A percentile compares a stretch with the other conserved stretches of the same genome.
Evolutionary conservation across 2,888 invertebrate genomes (phyloP).

Genomic region (Drosophila diplacantha): DNA sequence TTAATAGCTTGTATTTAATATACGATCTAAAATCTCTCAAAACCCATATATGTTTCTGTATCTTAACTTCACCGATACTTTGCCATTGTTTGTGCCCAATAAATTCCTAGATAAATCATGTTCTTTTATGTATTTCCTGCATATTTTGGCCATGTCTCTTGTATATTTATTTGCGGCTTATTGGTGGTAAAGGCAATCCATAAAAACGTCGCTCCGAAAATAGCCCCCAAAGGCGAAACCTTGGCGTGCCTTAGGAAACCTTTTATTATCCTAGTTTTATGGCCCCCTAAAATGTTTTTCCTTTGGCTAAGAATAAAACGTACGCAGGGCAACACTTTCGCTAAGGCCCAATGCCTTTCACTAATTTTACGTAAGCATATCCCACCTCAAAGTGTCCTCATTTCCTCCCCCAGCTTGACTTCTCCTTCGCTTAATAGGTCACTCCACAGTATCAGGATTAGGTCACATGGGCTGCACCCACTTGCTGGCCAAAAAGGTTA

Average conservation of each 20-base stretch:
- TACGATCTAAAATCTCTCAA: no score
- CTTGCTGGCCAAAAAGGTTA: constrained; percentile 33
- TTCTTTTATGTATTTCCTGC: not conserved
- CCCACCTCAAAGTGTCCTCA: constrained; percentile 31
- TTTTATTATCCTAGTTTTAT: constrained; percentile 37
- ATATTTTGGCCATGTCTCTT: constrained; percentile 1
- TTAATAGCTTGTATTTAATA: no score
- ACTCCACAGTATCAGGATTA: constrained; percentile 33
- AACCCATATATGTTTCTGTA: not conserved
- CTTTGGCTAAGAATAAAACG: constrained; percentile 25
- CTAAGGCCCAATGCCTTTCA: constrained; percentile 2
- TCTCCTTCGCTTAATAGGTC: constrained; percentile 32
- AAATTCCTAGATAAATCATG: constrained; percentile 1
- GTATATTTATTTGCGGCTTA: constrained; percentile 5
- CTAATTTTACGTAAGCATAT: constrained; percentile 30
- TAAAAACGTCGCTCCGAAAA: constrained; percentile 14
- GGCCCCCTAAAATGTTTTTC: constrained; percentile 20
- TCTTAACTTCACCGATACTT: not conserved
- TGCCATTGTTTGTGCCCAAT: not conserved
- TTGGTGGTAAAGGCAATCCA: not conserved
- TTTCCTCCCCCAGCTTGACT: constrained; percentile 18
- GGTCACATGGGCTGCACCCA: constrained; percentile 36
- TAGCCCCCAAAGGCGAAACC: constrained; percentile 7
- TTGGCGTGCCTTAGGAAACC: constrained; percentile 29
- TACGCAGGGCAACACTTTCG: constrained; percentile 25